Conservation (phyloP, 2,888 invertebrate genomes). For the Leptinotarsa haldemani region DNA sequence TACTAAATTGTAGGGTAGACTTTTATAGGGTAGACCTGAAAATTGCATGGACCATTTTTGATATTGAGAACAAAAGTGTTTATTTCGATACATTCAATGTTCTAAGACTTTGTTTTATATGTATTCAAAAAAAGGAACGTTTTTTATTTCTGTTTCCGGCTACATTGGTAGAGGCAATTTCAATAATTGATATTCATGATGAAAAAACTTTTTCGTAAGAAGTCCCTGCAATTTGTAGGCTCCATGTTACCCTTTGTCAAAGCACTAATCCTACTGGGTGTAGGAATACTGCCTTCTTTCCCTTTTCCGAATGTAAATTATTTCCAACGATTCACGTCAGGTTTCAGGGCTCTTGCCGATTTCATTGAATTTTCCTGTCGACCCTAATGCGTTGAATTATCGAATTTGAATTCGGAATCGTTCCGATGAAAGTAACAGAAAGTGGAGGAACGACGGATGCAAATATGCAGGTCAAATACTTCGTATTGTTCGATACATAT, state of each 20-base stretch:
- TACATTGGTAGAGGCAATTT: too few relatives aligned
- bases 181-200: too few relatives aligned
- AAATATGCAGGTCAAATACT: background rate
- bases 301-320: slow-evolving; percentile 45
- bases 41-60: too few relatives aligned
- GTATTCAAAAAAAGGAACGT: too few relatives aligned
- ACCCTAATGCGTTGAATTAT: slow-evolving; percentile 45
- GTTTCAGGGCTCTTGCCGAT: slow-evolving; percentile 51
- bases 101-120: too few relatives aligned
- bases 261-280: slow-evolving; percentile 34
- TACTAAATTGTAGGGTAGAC: too few relatives aligned
- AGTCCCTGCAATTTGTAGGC: background rate
- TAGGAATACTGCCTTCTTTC: slow-evolving; percentile 27
- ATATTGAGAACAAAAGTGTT: too few relatives aligned
- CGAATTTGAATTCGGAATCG: slow-evolving; percentile 43
- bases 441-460: background rate
- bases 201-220: background rate
- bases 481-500: background rate
- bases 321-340: slow-evolving; percentile 48
- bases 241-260: background rate
- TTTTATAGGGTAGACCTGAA: too few relatives aligned
- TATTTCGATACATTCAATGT: too few relatives aligned
- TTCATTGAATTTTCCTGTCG: slow-evolving; percentile 52
- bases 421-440: slow-evolving; percentile 5
- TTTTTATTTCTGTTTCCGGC: too few relatives aligned